These are phyloP conservation scores for Loxodonta africana DNA, from an alignment of 2,113 vertebrate species.

Conservation along the genomic window DNA sequence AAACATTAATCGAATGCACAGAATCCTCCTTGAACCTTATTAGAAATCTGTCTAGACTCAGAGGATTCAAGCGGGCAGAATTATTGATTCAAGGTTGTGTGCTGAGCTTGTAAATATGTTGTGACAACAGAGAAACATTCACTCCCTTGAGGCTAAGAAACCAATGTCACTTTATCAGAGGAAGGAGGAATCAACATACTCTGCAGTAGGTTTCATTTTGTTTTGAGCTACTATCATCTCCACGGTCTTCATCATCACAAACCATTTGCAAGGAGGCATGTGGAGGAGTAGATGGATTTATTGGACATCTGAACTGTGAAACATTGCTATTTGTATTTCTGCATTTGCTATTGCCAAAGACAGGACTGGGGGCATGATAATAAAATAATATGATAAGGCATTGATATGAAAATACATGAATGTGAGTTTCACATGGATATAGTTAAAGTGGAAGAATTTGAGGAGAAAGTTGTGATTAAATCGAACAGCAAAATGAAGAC, in stretches of 20 bases:
- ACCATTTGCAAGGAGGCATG: neutral
- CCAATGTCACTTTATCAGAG: neutral
- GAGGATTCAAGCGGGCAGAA: neutral
- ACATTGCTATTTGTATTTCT: neutral
- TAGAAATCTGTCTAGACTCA: neutral
- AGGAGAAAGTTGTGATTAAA: neutral
- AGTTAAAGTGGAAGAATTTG: neutral
- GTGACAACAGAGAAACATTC: neutral
- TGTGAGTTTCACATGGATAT: neutral
- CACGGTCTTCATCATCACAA: rapidly evolving
- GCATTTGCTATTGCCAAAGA: neutral
- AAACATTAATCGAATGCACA: neutral
- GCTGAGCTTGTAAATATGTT: neutral
- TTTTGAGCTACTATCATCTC: neutral
- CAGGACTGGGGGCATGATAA: rapidly evolving
- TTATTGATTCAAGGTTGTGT: neutral
- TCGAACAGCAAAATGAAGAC: neutral
- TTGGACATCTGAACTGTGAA: rapidly evolving
- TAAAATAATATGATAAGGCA: neutral
- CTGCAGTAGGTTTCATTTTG: neutral
- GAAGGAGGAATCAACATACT: neutral
- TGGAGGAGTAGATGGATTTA: no score
- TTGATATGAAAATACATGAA: neutral
- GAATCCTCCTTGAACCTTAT: neutral
- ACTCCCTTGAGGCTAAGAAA: neutral